phyloP scores from a whole-genome alignment of 2,113 vertebrate species.

The Melanotaenia duboulayi region DNA sequence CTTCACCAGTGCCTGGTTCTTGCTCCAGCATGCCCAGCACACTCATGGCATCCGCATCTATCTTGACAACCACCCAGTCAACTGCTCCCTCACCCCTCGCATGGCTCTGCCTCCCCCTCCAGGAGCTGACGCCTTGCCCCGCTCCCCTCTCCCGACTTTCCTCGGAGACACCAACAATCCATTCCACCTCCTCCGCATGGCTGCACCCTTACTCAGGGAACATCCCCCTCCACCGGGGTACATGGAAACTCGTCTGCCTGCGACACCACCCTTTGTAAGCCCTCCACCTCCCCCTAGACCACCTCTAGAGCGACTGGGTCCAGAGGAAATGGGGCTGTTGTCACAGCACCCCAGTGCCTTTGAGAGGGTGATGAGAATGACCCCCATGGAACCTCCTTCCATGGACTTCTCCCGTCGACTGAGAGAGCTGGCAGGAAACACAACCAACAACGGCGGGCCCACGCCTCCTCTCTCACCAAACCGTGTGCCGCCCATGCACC shows the following conservation, averaged over 20 bases:
- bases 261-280: slow-evolving; percentile 95
- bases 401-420: slow-evolving; percentile 99
- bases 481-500: slow-evolving; percentile 97
- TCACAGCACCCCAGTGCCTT: slow-evolving; percentile 99
- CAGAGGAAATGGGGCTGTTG: slow-evolving; percentile 99
- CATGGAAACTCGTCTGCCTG: slow-evolving; percentile 94
- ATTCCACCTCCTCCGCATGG: slow-evolving; percentile 97
- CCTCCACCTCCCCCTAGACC: slow-evolving; percentile 95
- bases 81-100: slow-evolving; percentile 95
- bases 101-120: slow-evolving; percentile 96
- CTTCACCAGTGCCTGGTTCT: slow-evolving; percentile 99
- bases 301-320: slow-evolving; percentile 91
- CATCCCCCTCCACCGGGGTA: slow-evolving; percentile 88
- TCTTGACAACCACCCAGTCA: slow-evolving; percentile 94
- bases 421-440: slow-evolving; percentile 96
- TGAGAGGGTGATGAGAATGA: slow-evolving; percentile 98
- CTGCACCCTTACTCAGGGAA: slow-evolving; percentile 94
- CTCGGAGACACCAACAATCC: slow-evolving; percentile 95
- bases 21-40: slow-evolving; percentile 99
- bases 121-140: slow-evolving; percentile 91
- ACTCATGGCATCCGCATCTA: slow-evolving; percentile 99
- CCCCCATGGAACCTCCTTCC: slow-evolving; percentile 94
- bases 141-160: slow-evolving; percentile 96
- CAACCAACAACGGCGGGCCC: slow-evolving; percentile 86
- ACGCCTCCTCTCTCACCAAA: slow-evolving; percentile 96